Base-by-base conservation (phyloP, 2,113 vertebrate species). In the Campylorhamphus procurvoides region DNA sequence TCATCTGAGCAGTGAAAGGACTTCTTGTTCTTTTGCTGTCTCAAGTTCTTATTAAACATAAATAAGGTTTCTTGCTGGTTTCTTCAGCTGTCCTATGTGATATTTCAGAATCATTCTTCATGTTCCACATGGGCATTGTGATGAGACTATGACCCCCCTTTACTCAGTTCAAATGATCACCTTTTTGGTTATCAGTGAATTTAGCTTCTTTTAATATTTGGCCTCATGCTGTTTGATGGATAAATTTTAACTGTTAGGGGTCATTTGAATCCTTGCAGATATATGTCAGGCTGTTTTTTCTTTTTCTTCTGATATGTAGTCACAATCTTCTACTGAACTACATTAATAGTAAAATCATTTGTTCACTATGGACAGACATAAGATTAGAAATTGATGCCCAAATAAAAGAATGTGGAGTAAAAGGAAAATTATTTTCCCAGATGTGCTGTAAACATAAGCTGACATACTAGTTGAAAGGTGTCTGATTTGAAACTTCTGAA, bases 81-180 rank as follows among this genome's bases (percentile, higher is more conserved):
- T 37, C 37, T 37, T 37, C 25, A 18, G 20, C 37, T 14, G 19
- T 18, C 5, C 0, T 42, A 37, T 17, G 11, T 8, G 7, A 8
- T 53, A 49, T 60, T 92, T 90, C 59, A 49, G 28, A 83, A 62
- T 73, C 37, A 35, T 35, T 74, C n/a, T 28, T 44, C 18, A 9
- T 58, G 33, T 28, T 91, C 15, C 25, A 25, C 15, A 31, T 8
- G 47, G 18, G 3, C 0, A 1, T 33, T 91, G 39, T 52, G 27
- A 63, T 35, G 24, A 78, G 7, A 33, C 7, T 28, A 8, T 55
- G 19, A 82, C 15, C 5, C 7, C 18, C 20, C 67, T 1, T 58
- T 58, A 50, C 0, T 3, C 0, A 0, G 2, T 37, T 83, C 3
- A 0, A 59, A 37, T 55, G 72, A 37, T 8, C 37, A 46, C 4